Conservation (phyloP, 2,888 invertebrate species). For the Leptinotarsa rubiginosa region DNA sequence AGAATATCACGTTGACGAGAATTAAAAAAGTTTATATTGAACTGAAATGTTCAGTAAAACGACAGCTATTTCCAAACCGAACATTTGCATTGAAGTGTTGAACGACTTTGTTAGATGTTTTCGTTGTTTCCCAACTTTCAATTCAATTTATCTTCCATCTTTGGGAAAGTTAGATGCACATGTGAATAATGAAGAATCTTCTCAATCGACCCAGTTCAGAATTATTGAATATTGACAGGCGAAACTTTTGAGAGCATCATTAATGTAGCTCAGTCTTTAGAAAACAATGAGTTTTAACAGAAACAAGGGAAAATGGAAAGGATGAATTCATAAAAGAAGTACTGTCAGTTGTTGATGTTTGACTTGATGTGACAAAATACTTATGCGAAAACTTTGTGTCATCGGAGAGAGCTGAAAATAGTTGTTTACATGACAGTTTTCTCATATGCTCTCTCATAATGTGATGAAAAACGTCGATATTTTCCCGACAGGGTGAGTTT, state of each 20-base stretch:
- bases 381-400: too few relatives aligned
- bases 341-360: too few relatives aligned
- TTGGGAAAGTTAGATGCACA: neutral
- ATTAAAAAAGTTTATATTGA: slow-evolving; percentile 21
- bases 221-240: neutral
- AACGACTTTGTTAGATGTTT: slow-evolving; percentile 3
- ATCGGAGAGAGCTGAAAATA: too few relatives aligned
- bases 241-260: neutral
- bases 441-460: too few relatives aligned
- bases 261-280: neutral
- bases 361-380: too few relatives aligned
- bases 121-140: neutral
- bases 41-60: slow-evolving; percentile 16
- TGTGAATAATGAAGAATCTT: neutral
- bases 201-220: neutral
- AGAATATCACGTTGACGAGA: slow-evolving; percentile 20
- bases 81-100: slow-evolving; percentile 23
- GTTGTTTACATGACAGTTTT: too few relatives aligned
- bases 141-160: neutral
- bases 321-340: too few relatives aligned
- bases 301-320: too few relatives aligned
- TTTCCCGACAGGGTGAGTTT: too few relatives aligned
- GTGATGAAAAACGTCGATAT: too few relatives aligned
- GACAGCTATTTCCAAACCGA: neutral
- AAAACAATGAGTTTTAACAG: too few relatives aligned